Percentiles rank a stretch among this genome's conserved stretches.
These are phyloP conservation scores for Chromis chromis DNA, from an alignment of 2,797 vertebrate genomes.

Conservation along the genomic window DNA sequence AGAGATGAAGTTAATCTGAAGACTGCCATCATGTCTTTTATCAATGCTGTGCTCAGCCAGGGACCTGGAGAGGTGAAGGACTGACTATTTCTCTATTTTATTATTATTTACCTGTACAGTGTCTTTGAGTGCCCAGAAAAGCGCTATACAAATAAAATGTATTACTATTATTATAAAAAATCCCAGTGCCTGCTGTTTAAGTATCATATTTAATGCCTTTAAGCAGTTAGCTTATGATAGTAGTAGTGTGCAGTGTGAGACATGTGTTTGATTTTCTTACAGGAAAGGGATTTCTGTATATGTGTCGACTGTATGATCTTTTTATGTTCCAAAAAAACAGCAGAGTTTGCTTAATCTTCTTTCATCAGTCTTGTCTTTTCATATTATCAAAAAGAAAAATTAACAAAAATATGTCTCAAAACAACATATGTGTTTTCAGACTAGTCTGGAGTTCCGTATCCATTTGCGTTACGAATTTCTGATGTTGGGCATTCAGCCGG, in stretches of 20 bases:
- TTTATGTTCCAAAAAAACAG: not conserved
- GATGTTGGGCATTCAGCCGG: slow-evolving; percentile 95
- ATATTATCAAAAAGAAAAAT: too few relatives aligned
- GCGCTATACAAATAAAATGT: too few relatives aligned
- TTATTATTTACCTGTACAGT: too few relatives aligned
- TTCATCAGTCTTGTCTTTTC: not conserved
- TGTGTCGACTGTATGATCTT: not conserved
- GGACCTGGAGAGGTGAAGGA: slow-evolving; percentile 92
- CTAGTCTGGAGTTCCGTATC: slow-evolving; percentile 94
- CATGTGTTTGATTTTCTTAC: too few relatives aligned
- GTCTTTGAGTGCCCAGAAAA: too few relatives aligned
- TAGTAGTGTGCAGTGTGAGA: too few relatives aligned
- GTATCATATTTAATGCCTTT: too few relatives aligned
- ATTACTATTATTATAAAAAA: too few relatives aligned
- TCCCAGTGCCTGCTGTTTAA: too few relatives aligned
- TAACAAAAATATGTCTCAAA: not conserved
- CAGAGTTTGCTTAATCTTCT: too few relatives aligned
- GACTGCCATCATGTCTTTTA: slow-evolving; percentile 97
- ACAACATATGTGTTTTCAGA: slow-evolving; percentile 80
- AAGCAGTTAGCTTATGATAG: too few relatives aligned
- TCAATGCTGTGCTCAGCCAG: slow-evolving; percentile 95
- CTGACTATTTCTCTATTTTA: not conserved
- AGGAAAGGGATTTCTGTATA: too few relatives aligned
- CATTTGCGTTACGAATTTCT: slow-evolving; percentile 96
- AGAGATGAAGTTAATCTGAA: slow-evolving; percentile 95